phyloP scores from a whole-genome alignment of 2,113 vertebrate genomes.

The Condylura cristata region DNA sequence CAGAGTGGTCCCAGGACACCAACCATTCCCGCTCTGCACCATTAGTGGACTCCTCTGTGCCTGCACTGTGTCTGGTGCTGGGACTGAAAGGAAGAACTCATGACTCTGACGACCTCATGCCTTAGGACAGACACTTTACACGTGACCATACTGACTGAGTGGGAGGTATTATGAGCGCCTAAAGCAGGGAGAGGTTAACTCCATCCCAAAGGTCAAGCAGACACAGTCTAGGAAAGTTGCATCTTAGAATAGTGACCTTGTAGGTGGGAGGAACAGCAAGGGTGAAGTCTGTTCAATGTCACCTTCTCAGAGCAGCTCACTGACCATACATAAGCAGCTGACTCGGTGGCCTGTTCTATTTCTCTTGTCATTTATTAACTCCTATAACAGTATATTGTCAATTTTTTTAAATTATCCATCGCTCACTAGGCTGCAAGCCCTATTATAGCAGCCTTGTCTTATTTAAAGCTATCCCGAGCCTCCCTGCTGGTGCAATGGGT shows the following conservation, averaged over 20 bases:
- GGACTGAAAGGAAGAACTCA: neutral
- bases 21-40: rapidly evolving
- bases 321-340: too few species aligned
- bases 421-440: neutral
- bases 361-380: neutral
- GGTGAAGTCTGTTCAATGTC: neutral
- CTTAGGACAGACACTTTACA: neutral
- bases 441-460: neutral
- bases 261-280: neutral
- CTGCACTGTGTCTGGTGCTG: neutral
- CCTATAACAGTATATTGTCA: neutral
- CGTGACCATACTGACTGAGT: neutral
- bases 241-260: neutral
- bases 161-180: rapidly evolving
- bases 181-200: neutral
- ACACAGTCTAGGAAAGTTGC: neutral
- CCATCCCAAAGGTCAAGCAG: neutral
- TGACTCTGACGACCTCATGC: neutral
- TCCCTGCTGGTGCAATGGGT: too few species aligned
- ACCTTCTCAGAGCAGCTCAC: neutral
- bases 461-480: too few species aligned
- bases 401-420: neutral
- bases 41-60: neutral
- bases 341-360: neutral
- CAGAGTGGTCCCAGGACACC: neutral